These are phyloP conservation scores for Antennarius striatus DNA, from an alignment of 2,113 vertebrate genomes.

Conservation along the genomic window DNA sequence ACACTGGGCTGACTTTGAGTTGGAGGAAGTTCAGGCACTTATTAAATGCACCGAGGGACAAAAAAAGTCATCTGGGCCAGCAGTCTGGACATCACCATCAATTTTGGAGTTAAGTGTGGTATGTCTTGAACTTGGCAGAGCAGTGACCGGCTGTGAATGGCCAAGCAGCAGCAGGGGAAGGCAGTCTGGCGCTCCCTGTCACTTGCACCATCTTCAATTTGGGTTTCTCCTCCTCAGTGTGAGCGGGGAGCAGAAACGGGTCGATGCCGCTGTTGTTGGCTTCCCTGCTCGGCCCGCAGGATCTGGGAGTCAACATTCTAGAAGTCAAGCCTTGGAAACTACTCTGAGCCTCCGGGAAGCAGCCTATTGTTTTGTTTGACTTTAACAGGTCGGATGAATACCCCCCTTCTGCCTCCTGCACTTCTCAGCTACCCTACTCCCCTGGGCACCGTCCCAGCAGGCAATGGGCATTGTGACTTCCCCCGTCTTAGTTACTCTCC, in stretches of 20 bases:
- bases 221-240: conserved; percentile 57
- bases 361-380: conserved; percentile 78
- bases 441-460: conserved; percentile 66
- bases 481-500: conserved; percentile 61
- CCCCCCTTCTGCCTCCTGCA: conserved; percentile 52
- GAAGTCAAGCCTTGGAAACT: conserved; percentile 78
- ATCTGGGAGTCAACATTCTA: conserved; percentile 70
- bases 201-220: conserved; percentile 36
- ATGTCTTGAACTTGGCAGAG: conserved; percentile 26
- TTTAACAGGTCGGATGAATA: conserved; percentile 77
- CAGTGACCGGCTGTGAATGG: conserved; percentile 38
- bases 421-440: conserved; percentile 63
- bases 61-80: conserved; percentile 24
- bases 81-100: conserved; percentile 29
- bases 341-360: conserved; percentile 62
- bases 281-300: conserved; percentile 52
- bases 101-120: conserved; percentile 21
- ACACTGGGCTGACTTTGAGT: conserved; percentile 8
- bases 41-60: conserved; percentile 25
- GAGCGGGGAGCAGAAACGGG: conserved; percentile 62
- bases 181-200: conserved; percentile 51
- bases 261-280: conserved; percentile 58
- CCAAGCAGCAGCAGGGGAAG: conserved; percentile 43
- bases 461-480: conserved; percentile 68
- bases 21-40: conserved; percentile 41